Conservation (phyloP, 2,888 invertebrate genomes). For the Dryomyza anilis region DNA sequence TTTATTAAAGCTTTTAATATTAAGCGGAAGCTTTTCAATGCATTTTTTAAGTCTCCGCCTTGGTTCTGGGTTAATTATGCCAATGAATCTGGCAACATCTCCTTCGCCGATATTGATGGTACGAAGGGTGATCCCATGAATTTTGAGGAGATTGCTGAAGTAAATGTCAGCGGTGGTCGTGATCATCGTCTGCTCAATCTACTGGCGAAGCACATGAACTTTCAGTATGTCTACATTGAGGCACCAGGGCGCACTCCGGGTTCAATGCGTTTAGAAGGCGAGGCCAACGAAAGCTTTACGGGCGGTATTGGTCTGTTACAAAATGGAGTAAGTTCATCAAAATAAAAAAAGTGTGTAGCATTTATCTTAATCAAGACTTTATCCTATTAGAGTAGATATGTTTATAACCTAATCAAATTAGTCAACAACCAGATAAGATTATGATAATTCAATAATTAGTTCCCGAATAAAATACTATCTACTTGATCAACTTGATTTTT, state of each 20-base stretch:
- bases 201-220: conserved; percentile 72
- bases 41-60: conserved; percentile 69
- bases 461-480: too few species aligned
- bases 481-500: too few species aligned
- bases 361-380: too few species aligned
- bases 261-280: conserved; percentile 63
- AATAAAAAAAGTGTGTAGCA: neutral
- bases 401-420: too few species aligned
- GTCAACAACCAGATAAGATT: too few species aligned
- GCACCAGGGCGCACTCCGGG: conserved; percentile 77
- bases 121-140: neutral
- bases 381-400: too few species aligned
- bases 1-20: neutral
- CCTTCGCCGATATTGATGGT: neutral
- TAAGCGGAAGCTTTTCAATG: neutral
- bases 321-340: conserved; percentile 64
- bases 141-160: conserved; percentile 37
- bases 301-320: conserved; percentile 75
- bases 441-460: too few species aligned
- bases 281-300: conserved; percentile 71
- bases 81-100: conserved; percentile 58
- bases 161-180: conserved; percentile 70
- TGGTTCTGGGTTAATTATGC: conserved; percentile 76
- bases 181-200: conserved; percentile 73
- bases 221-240: conserved; percentile 74